These are phyloP conservation scores for Crotalus helleri DNA, from an alignment of 2,113 vertebrate species.

Conservation along the genomic window DNA sequence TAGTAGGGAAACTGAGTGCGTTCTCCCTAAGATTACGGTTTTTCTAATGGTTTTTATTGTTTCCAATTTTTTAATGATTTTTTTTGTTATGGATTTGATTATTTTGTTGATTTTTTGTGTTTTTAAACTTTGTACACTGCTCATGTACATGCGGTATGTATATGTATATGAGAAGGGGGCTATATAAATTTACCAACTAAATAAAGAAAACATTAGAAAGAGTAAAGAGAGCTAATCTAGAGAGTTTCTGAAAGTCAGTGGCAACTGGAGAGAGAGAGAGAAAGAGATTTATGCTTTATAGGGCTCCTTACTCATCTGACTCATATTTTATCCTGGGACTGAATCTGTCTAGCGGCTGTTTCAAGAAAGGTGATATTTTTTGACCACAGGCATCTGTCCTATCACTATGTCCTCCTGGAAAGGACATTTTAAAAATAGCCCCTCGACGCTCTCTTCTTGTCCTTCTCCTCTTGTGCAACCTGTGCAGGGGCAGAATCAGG, in stretches of 20 bases:
- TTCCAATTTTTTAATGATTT: background rate
- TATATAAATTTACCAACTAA: background rate
- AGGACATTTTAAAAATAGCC: background rate
- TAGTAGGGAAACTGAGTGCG: background rate
- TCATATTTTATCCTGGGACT: background rate
- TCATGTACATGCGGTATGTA: background rate
- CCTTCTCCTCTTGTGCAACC: background rate
- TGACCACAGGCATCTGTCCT: background rate
- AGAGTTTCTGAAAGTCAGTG: background rate
- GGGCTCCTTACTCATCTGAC: background rate
- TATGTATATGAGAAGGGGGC: background rate
- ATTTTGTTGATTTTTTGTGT: background rate
- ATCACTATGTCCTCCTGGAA: background rate
- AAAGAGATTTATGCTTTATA: background rate
- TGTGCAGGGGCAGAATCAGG: background rate
- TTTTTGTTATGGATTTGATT: background rate
- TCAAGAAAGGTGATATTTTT: constrained; percentile 1
- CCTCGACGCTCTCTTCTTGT: background rate
- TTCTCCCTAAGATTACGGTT: background rate
- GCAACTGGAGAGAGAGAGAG: background rate
- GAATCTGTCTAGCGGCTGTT: background rate
- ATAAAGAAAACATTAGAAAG: background rate
- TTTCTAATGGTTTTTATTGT: background rate
- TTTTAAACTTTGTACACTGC: background rate
- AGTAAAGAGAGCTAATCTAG: background rate